Base-by-base conservation (phyloP, 2,797 vertebrate species). In the Epinephelus awoara region DNA sequence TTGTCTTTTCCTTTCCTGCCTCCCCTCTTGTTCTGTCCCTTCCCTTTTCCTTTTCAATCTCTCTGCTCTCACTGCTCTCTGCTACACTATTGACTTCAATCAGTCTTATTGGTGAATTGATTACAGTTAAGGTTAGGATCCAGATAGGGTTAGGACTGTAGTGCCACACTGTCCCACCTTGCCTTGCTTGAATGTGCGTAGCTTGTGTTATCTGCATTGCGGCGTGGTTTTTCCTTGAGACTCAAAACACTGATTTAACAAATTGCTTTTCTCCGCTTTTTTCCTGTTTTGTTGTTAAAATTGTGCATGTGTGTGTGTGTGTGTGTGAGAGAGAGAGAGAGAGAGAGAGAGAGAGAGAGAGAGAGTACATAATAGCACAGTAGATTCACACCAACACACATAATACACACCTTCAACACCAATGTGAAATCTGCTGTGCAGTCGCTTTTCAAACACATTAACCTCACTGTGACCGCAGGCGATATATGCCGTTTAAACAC, bases 31-130 rank as follows among this genome's bases (percentile, higher is more conserved):
- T 25, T 69, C 65, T 47, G 25, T 63, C 38, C 23, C 19, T 50
- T 38, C 8, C 38, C 21, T 61, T 71, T 54, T 51, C 11, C 46
- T 69, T 13, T 67, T 66, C 44, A 68, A 1, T 75, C 34, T n/a
- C 17, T 59, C 50, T 19, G 67, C 67, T 55, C 51, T 56, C 21
- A 1, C 6, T 51, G 27, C 56, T 61, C 12, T 83, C 29, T 25
- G 6, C 55, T 21, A 21, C 72, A 54, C 13, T 67, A 67, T 77
- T 82, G 80, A 75, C 29, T 78, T 80, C 46, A 65, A 49, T 77
- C 74, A 77, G 40, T 72, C 29, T 77, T 74, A 80, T 34, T 68
- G 55, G 44, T 68, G 50, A 81, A 89, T 74, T 84, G 76, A 91
- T 85, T 73, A 49, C 8, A 75, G 58, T 2, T 29, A 18, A 78